Percentiles rank a stretch among this genome's conserved stretches.
Evolutionary conservation across 35 echinoderm and acorn worm genomes (phyloP).

Genomic region (Apostichopus californicus): DNA sequence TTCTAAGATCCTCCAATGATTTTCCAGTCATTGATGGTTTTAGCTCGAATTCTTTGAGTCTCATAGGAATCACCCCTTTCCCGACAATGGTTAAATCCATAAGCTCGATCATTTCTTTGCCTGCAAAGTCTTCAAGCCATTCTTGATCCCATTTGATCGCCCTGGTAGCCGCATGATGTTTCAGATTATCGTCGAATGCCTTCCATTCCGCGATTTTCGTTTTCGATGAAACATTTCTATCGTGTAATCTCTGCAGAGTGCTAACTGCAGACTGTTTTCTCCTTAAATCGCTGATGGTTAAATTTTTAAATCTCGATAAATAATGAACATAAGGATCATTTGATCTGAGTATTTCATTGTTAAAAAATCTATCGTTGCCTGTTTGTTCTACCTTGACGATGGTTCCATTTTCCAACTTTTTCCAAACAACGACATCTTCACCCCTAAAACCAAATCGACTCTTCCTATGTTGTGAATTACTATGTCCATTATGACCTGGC

Average conservation of each 20-base stretch:
- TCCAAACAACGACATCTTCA: conserved; percentile 35
- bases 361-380: not conserved
- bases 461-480: conserved; percentile 4
- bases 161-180: conserved; percentile 19
- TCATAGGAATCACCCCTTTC: conserved; percentile 37
- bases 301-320: not conserved
- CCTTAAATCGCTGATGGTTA: not conserved
- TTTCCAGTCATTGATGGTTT: not conserved
- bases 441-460: conserved; percentile 41
- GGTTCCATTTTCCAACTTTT: conserved; percentile 10
- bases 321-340: not conserved
- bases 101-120: conserved; percentile 34
- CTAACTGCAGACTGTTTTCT: not conserved
- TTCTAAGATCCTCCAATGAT: conserved; percentile 3
- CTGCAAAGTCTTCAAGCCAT: conserved; percentile 47
- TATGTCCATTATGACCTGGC: not conserved
- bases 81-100: conserved; percentile 54
- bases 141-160: conserved; percentile 55
- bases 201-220: conserved; percentile 30
- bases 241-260: not conserved
- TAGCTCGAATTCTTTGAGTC: not conserved
- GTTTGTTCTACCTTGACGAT: not conserved
- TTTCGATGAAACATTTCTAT: conserved; percentile 30
- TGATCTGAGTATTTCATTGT: not conserved
- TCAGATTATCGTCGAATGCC: conserved; percentile 19